phyloP scores from a whole-genome alignment of 1,140 invertebrate genomes.

The Leptonema lineaticorne region DNA sequence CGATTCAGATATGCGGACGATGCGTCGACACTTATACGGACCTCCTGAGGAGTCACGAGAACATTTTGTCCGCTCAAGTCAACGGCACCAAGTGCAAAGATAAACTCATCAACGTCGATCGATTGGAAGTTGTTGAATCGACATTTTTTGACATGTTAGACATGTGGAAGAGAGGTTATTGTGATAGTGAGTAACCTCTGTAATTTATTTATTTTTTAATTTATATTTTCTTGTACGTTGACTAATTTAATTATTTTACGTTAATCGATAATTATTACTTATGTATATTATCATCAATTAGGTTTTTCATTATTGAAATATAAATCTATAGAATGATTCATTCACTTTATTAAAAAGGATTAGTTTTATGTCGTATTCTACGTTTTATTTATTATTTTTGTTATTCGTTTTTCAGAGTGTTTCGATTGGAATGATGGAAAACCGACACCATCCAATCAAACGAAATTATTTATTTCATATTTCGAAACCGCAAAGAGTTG shows the following conservation, averaged over 20 bases:
- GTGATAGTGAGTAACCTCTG: constrained; percentile 52
- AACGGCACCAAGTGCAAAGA: constrained; percentile 57
- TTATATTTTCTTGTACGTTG: too few relatives aligned
- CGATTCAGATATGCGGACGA: constrained; percentile 56
- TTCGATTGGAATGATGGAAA: constrained; percentile 50
- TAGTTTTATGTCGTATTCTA: too few relatives aligned
- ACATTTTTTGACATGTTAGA: constrained; percentile 53
- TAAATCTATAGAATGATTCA: too few relatives aligned
- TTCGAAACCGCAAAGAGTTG: constrained; percentile 53
- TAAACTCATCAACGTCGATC: constrained; percentile 56
- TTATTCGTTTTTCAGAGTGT: constrained; percentile 55
- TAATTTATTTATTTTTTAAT: constrained; percentile 27
- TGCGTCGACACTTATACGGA: constrained; percentile 56
- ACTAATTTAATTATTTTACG: too few relatives aligned
- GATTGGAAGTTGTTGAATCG: constrained; percentile 56
- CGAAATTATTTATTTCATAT: constrained; percentile 52
- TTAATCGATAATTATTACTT: too few relatives aligned
- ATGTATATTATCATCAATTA: too few relatives aligned
- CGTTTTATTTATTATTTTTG: background rate
- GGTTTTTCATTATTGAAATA: too few relatives aligned
- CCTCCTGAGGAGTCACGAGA: constrained; percentile 52
- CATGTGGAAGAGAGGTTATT: constrained; percentile 59
- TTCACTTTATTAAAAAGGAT: too few relatives aligned
- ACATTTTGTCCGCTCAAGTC: constrained; percentile 49
- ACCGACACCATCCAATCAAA: constrained; percentile 52